A percentile compares a stretch with the other conserved stretches of the same genome.
Evolutionary conservation across 2,113 vertebrate species (phyloP).

Genomic region (Microtus oregoni): DNA sequence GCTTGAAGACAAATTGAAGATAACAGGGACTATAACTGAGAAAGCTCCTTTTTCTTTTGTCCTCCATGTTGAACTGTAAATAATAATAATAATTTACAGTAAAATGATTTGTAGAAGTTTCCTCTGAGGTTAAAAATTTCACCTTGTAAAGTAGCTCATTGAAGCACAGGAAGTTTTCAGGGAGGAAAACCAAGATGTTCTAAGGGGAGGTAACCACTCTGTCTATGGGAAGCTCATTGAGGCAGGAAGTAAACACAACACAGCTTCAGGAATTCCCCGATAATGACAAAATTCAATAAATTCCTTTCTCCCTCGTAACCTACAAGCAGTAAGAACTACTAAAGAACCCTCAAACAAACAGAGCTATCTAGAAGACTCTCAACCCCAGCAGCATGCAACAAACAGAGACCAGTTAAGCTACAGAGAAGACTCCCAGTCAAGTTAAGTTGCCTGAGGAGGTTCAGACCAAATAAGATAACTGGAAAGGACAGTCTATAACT

Average conservation of each 20-base stretch:
- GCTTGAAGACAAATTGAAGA: not conserved
- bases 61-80: not conserved
- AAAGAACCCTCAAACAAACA: not conserved
- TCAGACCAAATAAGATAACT: not conserved
- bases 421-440: not conserved
- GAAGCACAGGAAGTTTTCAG: not conserved
- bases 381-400: not conserved
- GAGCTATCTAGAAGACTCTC: not conserved
- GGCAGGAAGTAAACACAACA: not conserved
- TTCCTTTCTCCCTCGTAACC: not conserved
- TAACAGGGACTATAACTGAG: not conserved
- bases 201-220: too few species aligned
- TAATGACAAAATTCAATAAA: not conserved
- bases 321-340: too few species aligned
- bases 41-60: too few species aligned
- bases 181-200: not conserved
- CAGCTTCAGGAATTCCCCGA: not conserved
- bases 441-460: not conserved
- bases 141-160: not conserved
- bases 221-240: not conserved
- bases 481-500: not conserved
- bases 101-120: not conserved
- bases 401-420: not conserved
- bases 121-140: not conserved
- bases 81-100: not conserved